These are phyloP conservation scores for Beaufortia kweichowensis DNA, from an alignment of 2,113 vertebrate genomes.

Conservation along the genomic window DNA sequence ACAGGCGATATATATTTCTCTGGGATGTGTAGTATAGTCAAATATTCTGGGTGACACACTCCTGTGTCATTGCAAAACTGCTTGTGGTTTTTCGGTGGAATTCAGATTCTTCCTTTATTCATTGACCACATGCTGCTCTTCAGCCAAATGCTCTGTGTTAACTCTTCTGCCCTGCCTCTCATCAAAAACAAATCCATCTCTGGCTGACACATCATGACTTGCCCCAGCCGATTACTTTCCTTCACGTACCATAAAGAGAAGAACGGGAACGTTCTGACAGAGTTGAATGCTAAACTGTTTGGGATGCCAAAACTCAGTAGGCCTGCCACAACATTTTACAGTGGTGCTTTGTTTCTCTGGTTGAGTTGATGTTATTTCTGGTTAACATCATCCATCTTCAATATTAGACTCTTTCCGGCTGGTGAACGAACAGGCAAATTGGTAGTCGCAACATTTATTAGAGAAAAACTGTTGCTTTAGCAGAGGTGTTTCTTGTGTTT, in stretches of 20 bases:
- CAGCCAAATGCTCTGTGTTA: slow-evolving; percentile 4
- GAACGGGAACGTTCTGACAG: background rate
- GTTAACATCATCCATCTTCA: background rate
- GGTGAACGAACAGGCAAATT: background rate
- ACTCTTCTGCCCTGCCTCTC: background rate
- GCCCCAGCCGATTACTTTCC: background rate
- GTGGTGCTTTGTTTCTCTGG: background rate
- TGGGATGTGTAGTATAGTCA: background rate
- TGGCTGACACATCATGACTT: background rate
- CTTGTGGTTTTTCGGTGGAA: background rate
- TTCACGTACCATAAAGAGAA: background rate
- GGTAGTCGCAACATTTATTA: background rate
- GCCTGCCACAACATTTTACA: background rate
- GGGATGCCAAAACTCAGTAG: background rate
- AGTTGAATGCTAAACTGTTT: background rate
- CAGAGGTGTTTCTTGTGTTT: background rate
- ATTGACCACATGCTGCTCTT: background rate
- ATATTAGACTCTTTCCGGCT: background rate
- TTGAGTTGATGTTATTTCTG: background rate
- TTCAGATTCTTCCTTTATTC: slow-evolving; percentile 19
- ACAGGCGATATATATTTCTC: no score
- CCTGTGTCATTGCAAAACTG: background rate
- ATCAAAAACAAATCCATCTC: slow-evolving; percentile 20
- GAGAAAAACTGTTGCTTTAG: background rate
- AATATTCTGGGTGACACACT: background rate